These are phyloP conservation scores for Bombyx huttoni DNA, from an alignment of 2,888 invertebrate species.

Conservation along the genomic window DNA sequence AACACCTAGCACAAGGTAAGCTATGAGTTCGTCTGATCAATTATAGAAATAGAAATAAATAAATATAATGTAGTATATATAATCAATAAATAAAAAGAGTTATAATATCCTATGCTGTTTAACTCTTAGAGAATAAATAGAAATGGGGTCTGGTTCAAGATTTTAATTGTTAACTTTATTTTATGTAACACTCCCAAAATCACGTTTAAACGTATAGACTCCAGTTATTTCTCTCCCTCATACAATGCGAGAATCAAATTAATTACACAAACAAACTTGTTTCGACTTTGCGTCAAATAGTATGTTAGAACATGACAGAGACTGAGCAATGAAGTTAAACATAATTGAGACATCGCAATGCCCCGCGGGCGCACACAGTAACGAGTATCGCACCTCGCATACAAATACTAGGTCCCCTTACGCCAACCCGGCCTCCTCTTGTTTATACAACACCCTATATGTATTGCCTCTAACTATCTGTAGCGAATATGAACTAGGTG, in stretches of 20 bases:
- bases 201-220: not conserved
- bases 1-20: too few species aligned
- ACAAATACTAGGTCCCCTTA: slow-evolving; percentile 16
- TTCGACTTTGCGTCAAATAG: slow-evolving; percentile 24
- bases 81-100: too few species aligned
- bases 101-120: too few species aligned
- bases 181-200: too few species aligned
- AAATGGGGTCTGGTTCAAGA: too few species aligned
- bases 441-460: slow-evolving; percentile 3
- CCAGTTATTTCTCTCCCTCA: not conserved
- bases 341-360: slow-evolving; percentile 55
- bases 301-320: slow-evolving; percentile 36
- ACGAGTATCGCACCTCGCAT: slow-evolving; percentile 50
- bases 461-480: not conserved
- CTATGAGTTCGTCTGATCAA: too few species aligned
- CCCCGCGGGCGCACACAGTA: slow-evolving; percentile 41
- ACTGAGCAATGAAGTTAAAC: slow-evolving; percentile 53
- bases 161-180: too few species aligned
- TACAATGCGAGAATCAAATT: slow-evolving; percentile 28
- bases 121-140: too few species aligned
- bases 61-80: too few species aligned
- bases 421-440: not conserved
- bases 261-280: slow-evolving; percentile 33
- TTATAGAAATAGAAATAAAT: too few species aligned
- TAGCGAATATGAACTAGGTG: not conserved